Evolutionary conservation across 1,140 invertebrate genomes (phyloP), one percentile per base, ranked within the genome.

Genomic region (Trichonephila clavipes): DNA sequence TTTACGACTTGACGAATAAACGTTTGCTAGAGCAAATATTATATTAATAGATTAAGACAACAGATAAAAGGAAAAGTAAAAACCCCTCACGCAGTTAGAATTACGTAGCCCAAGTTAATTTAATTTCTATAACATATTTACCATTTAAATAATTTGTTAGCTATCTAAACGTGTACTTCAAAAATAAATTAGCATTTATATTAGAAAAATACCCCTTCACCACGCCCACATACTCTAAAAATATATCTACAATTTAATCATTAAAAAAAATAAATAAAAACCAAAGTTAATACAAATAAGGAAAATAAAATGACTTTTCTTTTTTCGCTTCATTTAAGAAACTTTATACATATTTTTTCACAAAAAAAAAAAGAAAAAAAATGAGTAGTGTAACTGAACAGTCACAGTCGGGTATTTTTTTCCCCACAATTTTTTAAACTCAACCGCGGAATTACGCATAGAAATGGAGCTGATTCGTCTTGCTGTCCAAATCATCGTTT

Each of bases 381-480:
- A 64, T 18, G 34, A 28, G 5, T 40, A 77, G 34, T 2, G 66
- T 69, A 69, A 69, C 66, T 21, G 66, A 69, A 28, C 72, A 40
- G 72, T 6, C 72, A 34, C 5, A 77, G 12, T 40, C 72, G 28
- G 12, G 28, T 34, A 18, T 18, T 77, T 77, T 34, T 69, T 69
- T 83, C 40, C 34, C 24, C 69, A 14, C 44, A 85, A 69, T 58
- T 92, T 83, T 58, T 85, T 21, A 72, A 92, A 92, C 10, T 21
- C 19, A 58, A 58, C 24, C 72, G 44, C 28, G 34, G 62, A 85
- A 92, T 92, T 85, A 92, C 81, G 77, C 61, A 92, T 92, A 59
- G 90, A 85, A 85, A 92, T 92, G 61, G 51, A 66, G 62, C 59
- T 58, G 77, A 92, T 92, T 92, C 82, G 90, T 92, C 90, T 92